Conservation (phyloP, 2,797 vertebrate genomes). For the Oreochromis mossambicus region DNA sequence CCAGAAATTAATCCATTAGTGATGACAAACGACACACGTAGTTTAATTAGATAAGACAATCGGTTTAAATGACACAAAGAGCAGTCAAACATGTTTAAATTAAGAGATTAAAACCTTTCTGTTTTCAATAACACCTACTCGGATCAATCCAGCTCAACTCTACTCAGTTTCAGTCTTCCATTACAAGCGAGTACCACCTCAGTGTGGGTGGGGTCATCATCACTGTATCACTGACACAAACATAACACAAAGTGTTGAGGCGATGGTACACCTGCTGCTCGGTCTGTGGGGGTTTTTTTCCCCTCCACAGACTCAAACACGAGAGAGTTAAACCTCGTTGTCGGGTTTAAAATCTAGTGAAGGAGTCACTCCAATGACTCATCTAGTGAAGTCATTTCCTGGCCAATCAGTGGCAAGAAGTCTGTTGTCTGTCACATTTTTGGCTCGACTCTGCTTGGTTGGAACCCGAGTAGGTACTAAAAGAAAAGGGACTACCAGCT, state of each 20-base stretch:
- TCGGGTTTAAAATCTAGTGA: neutral
- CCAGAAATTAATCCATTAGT: rapidly evolving
- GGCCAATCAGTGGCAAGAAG: neutral
- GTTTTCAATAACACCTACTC: neutral
- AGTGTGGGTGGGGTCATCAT: neutral
- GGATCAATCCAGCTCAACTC: neutral
- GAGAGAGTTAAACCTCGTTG: rapidly evolving
- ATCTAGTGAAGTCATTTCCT: neutral
- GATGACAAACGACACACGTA: neutral
- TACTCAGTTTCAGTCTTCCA: neutral
- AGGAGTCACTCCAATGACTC: neutral
- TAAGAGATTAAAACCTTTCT: rapidly evolving
- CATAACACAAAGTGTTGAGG: rapidly evolving
- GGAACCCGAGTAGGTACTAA: neutral
- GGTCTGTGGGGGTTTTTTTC: rapidly evolving
- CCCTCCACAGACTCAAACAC: neutral
- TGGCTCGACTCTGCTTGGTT: neutral
- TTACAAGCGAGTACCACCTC: neutral
- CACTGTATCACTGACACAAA: neutral
- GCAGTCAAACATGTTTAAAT: neutral
- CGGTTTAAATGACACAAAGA: neutral
- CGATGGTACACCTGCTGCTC: neutral
- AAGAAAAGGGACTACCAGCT: rapidly evolving
- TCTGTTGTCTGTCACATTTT: neutral
- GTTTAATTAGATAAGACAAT: neutral